Base-by-base conservation (phyloP, 2,113 vertebrate genomes). In the Empidonax alnorum region DNA sequence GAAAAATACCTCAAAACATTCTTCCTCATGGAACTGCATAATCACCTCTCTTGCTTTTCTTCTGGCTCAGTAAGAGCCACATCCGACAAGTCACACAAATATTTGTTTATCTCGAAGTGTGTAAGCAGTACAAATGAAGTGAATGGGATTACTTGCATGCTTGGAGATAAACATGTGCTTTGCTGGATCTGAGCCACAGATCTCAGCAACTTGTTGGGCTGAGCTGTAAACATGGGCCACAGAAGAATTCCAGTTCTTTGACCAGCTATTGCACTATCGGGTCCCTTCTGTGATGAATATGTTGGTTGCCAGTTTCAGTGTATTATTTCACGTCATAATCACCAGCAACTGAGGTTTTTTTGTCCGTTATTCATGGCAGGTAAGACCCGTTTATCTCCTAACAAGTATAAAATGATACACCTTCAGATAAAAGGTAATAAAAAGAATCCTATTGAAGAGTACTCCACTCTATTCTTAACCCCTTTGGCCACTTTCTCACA, bases 141-240 rank as follows among this genome's bases (percentile, higher is more conserved):
- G 75, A 95, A 93, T 86, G 88, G 72, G 68, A 92, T 90, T 93
- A 72, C 47, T 84, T 20, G 4, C 61, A 56, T 52, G 59, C 63
- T 93, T 86, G 39, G 58, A 71, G 68, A 87, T 69, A 82, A 94
- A 83, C 24, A 79, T 46, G 62, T 87, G 71, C 50, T 93, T 61
- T 92, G 56, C 68, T 93, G 94, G 72, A 95, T 71, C 39, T 74
- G 67, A 83, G 94, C 79, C 93, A 90, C 68, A 80, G 63, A 63
- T 69, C 37, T 47, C 79, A 46, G 84, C 71, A 91, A 44, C 63
- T 27, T 3, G 2, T 56, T 59, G 42, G 59, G 47, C 75, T 80
- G 55, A 84, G 65, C 63, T 75, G 30, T 52, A 59, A 88, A 49
- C 16, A 24, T 2, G 20, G 53, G 35, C 42, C 80, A 35, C 61